A percentile compares a stretch with the other conserved stretches of the same genome.
These are phyloP conservation scores for Alcedo quadribrachys DNA, from an alignment of 2,797 vertebrate genomes.

Conservation along the genomic window DNA sequence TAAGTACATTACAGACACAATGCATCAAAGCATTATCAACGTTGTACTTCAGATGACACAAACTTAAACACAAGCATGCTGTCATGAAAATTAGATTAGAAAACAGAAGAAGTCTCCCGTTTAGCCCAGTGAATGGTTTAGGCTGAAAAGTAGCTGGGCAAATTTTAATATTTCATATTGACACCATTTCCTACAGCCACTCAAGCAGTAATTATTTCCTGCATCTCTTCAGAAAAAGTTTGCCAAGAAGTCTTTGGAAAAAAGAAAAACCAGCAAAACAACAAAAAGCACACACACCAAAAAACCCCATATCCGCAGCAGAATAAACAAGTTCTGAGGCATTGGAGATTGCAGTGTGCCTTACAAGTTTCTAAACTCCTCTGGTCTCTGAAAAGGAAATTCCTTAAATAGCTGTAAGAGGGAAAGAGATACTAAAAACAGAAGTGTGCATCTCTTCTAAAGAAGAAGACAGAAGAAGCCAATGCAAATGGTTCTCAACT, in stretches of 20 bases:
- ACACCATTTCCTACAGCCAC: slow-evolving; percentile 87
- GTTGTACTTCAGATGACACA: neutral
- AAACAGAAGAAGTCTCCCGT: neutral
- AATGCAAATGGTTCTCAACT: neutral
- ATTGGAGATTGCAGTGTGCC: slow-evolving; percentile 19
- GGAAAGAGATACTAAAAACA: neutral
- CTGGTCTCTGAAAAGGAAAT: slow-evolving; percentile 16
- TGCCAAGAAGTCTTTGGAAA: slow-evolving; percentile 18
- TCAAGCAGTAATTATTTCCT: slow-evolving; percentile 69
- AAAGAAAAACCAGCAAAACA: neutral
- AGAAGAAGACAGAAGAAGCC: neutral
- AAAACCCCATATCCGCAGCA: neutral
- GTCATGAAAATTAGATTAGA: no score
- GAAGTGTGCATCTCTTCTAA: neutral
- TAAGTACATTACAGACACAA: slow-evolving; percentile 18
- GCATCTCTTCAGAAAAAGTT: neutral
- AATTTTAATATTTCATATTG: slow-evolving; percentile 90
- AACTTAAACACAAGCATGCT: neutral
- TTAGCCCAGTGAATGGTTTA: slow-evolving; percentile 29
- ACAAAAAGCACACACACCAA: no score
- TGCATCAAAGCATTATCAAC: slow-evolving; percentile 37
- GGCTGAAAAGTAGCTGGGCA: slow-evolving; percentile 86
- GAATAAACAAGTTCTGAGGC: slow-evolving; percentile 51
- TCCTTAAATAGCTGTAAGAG: slow-evolving; percentile 15
- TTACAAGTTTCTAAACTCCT: slow-evolving; percentile 52